Conservation (phyloP, 2,113 vertebrate genomes). For the Ophiodon elongatus region DNA sequence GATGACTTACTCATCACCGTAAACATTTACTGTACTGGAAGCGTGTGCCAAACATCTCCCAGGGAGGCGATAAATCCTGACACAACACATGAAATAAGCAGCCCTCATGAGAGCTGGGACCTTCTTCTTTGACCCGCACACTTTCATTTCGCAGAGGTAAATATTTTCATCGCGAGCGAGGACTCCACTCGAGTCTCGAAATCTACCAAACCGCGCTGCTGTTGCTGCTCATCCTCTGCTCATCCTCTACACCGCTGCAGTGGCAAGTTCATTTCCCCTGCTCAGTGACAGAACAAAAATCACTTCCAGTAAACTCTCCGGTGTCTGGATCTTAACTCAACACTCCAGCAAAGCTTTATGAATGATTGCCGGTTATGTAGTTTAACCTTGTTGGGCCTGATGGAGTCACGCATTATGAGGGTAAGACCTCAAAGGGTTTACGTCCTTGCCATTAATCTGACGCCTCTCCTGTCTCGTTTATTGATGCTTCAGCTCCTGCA, state of each 20-base stretch:
- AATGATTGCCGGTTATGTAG: slow-evolving; percentile 51
- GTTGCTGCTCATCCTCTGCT: slow-evolving; percentile 33
- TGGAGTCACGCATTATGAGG: slow-evolving; percentile 54
- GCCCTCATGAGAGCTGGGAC: slow-evolving; percentile 56
- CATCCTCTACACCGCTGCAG: slow-evolving; percentile 5
- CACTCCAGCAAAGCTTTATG: slow-evolving; percentile 26
- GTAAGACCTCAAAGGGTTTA: slow-evolving; percentile 67
- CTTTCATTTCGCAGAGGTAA: slow-evolving; percentile 64
- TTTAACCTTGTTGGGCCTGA: slow-evolving; percentile 62
- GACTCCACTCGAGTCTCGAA: slow-evolving; percentile 32
- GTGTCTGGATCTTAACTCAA: slow-evolving; percentile 14
- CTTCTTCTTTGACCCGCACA: slow-evolving; percentile 58
- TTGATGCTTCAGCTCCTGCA: slow-evolving; percentile 74
- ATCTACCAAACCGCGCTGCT: slow-evolving; percentile 29
- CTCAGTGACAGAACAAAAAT: neutral
- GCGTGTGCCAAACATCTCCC: slow-evolving; percentile 64
- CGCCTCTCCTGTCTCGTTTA: slow-evolving; percentile 68
- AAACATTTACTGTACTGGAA: slow-evolving; percentile 76
- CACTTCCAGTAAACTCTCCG: slow-evolving; percentile 29
- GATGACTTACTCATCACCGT: slow-evolving; percentile 72
- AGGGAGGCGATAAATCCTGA: slow-evolving; percentile 64
- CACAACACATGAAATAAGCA: slow-evolving; percentile 65
- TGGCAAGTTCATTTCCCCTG: slow-evolving; percentile 8
- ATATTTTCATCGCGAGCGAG: slow-evolving; percentile 64
- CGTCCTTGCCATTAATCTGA: slow-evolving; percentile 70